Percentiles rank a stretch among this genome's conserved stretches.
Evolutionary conservation across 2,797 vertebrate genomes (phyloP).

Genomic region (Margarornis squamiger): DNA sequence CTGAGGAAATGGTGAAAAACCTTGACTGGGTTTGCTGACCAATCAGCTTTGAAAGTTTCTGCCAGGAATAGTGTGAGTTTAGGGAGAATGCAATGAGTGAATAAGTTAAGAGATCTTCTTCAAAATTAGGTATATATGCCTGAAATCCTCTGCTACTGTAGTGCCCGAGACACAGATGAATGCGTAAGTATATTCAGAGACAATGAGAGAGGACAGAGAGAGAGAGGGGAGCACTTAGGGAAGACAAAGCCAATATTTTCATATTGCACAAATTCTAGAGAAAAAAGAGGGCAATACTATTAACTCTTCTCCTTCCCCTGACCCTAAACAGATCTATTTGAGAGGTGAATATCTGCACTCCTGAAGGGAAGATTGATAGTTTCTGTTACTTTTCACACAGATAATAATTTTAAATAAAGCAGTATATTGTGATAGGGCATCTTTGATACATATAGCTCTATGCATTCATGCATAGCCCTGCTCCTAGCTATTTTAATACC

Average conservation of each 20-base stretch:
- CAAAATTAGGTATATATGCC: background rate
- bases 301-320: background rate
- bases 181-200: background rate
- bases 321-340: background rate
- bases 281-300: background rate
- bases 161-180: background rate
- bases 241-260: background rate
- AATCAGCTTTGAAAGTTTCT: slow-evolving; percentile 59
- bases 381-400: background rate
- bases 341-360: background rate
- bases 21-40: slow-evolving; percentile 18
- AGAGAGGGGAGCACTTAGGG: background rate
- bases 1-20: slow-evolving; percentile 54
- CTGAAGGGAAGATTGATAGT: background rate
- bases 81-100: background rate
- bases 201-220: background rate
- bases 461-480: background rate
- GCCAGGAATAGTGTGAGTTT: slow-evolving; percentile 44
- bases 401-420: background rate
- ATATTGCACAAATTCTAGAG: background rate
- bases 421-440: background rate
- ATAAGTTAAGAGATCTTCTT: background rate
- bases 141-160: background rate
- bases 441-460: background rate
- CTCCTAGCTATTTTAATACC: background rate